Evolutionary conservation across 1,140 invertebrate species (phyloP), one percentile per base, ranked within the genome.

Genomic region (Drosophila sulfurigaster): DNA sequence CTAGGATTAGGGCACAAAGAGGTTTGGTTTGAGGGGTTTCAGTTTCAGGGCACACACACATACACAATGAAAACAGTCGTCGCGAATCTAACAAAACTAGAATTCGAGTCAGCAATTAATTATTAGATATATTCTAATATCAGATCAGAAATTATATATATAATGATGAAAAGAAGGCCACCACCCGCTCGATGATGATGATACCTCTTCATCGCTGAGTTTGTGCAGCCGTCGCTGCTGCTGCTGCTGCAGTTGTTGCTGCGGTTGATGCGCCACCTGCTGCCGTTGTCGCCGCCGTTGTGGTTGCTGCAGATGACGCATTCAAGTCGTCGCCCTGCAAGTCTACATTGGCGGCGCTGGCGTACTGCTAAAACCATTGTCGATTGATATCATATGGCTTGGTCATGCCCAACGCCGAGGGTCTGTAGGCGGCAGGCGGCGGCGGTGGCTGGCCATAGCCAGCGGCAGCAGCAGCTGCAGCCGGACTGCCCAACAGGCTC

Each of bases 361-460:
- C 91, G 91, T 91, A 92, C 91, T 92, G 91, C 91, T 92, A 92
- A 90, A 92, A 92, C 90, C 90, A 92, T 58, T 91, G 91, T 52
- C 82, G 70, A 62, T 91, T 92, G 4, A 91, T 92, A 81, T 96
- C 95, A 77, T 95, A 96, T 5, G 95, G 95, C 82, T 95, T 95
- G 35, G 95, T 93, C 80, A 95, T 95, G 57, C 95, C 94, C 60
- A 96, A 92, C 15, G 93, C 93, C 63, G 93, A 91, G 74, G 93
- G 89, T 91, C 93, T 94, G 81, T 96, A 96, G 2, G 94, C 94
- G 0, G 95, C 92, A 0, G 95, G 94, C 82, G 93, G 83, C 83
- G 92, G 94, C 10, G 94, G 93, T 2, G 95, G 94, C 82, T 93
- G 83, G 73, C 92, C 93, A 93, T 94, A 79, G 89, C 94, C 92